Evolutionary conservation across 2,113 vertebrate genomes (phyloP), one percentile per base, ranked within the genome.

Genomic region (Toxostoma redivivum): DNA sequence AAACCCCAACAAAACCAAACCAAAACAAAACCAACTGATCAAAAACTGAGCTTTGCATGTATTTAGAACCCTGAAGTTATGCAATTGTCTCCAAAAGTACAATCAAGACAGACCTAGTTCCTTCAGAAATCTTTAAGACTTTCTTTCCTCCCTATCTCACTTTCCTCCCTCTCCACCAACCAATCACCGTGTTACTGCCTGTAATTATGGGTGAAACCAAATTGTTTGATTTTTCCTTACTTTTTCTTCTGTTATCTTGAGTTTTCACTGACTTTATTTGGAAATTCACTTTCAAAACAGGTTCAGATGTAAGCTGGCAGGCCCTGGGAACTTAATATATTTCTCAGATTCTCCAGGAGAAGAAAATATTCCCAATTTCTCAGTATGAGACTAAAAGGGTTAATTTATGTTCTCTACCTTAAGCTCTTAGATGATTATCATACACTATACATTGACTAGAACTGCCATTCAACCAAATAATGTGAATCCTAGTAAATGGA

Each of bases 1-100:
- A 69, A 69, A 20, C 0, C 5, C 12, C 20, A 35, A 76, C 13
- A 31, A 86, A 58, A 48, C 6, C 28, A 54, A 83, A 61, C 37
- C 6, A 11, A 86, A 67, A 42, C 11, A 28, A 47, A 64, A 48
- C 5, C n/a, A 47, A 28, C 15, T 19, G 20, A 65, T 10, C 15
- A 65, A 30, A 60, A 38, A 16, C 2, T 0, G 0, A 70, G 5
- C 11, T 51, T 11, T 33, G 27, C 24, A 76, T 35, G 5, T 50
- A 56, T n/a, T 30, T 51, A 7, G 13, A 69, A 12, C 37, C 54
- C 54, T 48, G 37, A 82, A 61, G 12, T 86, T 8, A 54, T 6
- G n/a, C 15, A 79, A 3, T 33, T 70, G 23, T 65, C 37, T 77
- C 42, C 38, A 87, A 76, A 38, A 25, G 19, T 9, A 93, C 37